Base-by-base conservation (phyloP, 2,797 vertebrate species). In the Falco concolor region DNA sequence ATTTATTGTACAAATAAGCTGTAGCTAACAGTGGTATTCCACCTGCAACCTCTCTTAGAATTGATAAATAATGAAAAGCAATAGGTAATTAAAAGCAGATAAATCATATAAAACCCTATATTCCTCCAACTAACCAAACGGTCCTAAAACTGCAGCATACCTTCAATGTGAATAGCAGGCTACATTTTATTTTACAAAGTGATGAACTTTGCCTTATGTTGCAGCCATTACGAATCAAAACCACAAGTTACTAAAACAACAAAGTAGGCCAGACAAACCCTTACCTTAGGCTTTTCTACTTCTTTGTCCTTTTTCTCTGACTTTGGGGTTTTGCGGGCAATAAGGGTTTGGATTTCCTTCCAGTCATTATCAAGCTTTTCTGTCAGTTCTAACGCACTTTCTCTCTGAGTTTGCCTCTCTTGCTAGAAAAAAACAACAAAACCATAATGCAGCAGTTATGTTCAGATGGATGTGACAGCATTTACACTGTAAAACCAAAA, bases 321-420 rank as follows among this genome's bases (percentile, higher is more conserved):
- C 96, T 97, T 99, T 2, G 98, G 98, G 0, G 96, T 87, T 97
- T 98, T 99, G 45, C 76, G 98, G 53, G 98, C 96, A 86, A 99
- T 96, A 32, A 99, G 98, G 7, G 91, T 74, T 92, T 99, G 99
- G 92, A 99, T 99, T 94, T 97, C 98, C 89, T 98, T 99, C 99
- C 99, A 99, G 28, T 99, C 99, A 61, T 98, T 98, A 94, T 99
- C 99, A 87, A 99, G 98, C 94, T 99, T 99, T 98, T 99, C 99
- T 0, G 99, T 99, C 95, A 99, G 98, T 91, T 98, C 99, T 84
- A 99, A 98, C 1, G 99, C 95, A 87, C 98, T 99, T 97, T 99
- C 99, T 95, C 98, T 98, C 89, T 97, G 98, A 24, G 97, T 98
- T 40, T 99, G 99, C 6, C 99, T 98, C 59, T 99, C 99, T 74